A percentile compares a stretch with the other conserved stretches of the same genome.
Evolutionary conservation across 2,113 vertebrate genomes (phyloP).

Genomic region (Poeciliopsis occidentalis): DNA sequence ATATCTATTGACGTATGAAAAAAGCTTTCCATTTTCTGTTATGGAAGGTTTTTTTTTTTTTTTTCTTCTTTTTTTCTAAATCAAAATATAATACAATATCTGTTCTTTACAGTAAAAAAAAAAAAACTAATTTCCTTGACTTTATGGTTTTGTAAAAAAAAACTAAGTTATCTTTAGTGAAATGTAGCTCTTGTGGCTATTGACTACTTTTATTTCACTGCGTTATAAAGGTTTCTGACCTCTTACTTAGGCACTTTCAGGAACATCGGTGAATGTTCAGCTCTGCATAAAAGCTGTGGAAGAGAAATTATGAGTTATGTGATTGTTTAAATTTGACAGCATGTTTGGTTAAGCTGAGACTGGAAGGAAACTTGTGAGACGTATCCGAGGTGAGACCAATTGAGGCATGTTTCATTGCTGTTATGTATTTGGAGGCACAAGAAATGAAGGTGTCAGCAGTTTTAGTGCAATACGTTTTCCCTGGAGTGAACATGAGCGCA

Average conservation of each 20-base stretch:
- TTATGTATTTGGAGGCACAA: conserved; percentile 45
- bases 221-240: too few relatives aligned
- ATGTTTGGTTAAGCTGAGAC: conserved; percentile 14
- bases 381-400: conserved; percentile 30
- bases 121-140: not conserved
- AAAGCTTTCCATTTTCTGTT: too few relatives aligned
- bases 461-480: conserved; percentile 61
- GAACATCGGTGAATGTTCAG: too few relatives aligned
- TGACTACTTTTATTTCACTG: not conserved
- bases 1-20: too few relatives aligned
- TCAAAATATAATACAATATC: too few relatives aligned
- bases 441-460: conserved; percentile 62
- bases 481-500: conserved; percentile 40
- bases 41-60: too few relatives aligned
- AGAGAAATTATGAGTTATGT: conserved; percentile 19
- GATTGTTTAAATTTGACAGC: conserved; percentile 42
- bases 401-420: conserved; percentile 49
- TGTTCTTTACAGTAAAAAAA: not conserved
- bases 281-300: not conserved
- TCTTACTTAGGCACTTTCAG: too few relatives aligned
- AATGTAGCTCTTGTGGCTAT: not conserved
- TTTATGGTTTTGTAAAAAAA: not conserved
- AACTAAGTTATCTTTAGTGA: not conserved
- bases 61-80: too few relatives aligned
- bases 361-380: conserved; percentile 13